Base-by-base conservation (phyloP, 30 jellyfish, hydroid and myxozoan genomes). In the Turritopsis rubra region DNA sequence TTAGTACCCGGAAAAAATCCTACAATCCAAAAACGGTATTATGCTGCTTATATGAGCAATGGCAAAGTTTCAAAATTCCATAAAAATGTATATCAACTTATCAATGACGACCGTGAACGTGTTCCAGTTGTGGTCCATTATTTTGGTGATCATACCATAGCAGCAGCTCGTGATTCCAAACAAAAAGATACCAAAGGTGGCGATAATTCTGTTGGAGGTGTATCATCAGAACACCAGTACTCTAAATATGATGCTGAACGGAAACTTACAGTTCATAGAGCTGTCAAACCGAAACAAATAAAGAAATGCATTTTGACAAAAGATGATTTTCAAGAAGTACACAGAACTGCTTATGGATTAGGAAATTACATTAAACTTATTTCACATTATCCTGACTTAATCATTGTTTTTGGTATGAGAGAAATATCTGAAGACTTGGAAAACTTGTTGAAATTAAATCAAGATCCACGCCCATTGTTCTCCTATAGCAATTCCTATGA, bases 21-120 rank as follows among this genome's bases (percentile, higher is more conserved):
- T 26, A 74, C 83, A 29, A 86, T 90, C 75, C 94, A 85, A 60
- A 90, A 90, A 68, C 88, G 95, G 54, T 90, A 90, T 66, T 90
- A 52, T 83, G 94, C 93, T 31, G 97, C 97, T 18, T 85, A 90
- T 23, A 84, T 90, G 70, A 86, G 93, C 23, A 91, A 86, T 86
- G 96, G 97, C 21, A 87, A 91, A 21, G 92, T 89, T 28, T 90
- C 97, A 1, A 90, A 90, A 68, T 90, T 90, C 60, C 97, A 90
- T 83, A 90, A 90, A 65, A 85, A 87, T 54, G 90, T 86, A 24
- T 90, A 90, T 83, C 88, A 85, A 29, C 79, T 90, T 52, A 52
- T 84, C 65, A 83, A 83, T 73, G 97, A 90, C 66, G 85, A 73
- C 20, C 85, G 97, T 21, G 93, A 54, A 26, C 85, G 91, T 18